Evolutionary conservation across 2,797 vertebrate genomes (phyloP), one percentile per base, ranked within the genome.

Genomic region (Protosalanx chinensis): DNA sequence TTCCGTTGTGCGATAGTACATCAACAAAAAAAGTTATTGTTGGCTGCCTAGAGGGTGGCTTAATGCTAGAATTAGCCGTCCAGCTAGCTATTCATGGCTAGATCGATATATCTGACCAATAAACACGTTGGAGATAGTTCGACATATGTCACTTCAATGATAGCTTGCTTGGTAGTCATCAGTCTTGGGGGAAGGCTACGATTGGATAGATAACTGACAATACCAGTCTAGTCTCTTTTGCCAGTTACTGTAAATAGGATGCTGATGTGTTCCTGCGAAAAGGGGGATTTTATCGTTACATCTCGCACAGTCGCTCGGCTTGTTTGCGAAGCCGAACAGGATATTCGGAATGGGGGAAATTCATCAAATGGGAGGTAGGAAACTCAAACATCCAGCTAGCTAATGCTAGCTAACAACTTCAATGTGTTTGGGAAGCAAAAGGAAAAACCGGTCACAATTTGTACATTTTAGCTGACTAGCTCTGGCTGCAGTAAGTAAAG

Each of bases 351-450:
- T 82, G 92, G 89, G 70, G 91, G 88, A 60, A 88, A 88, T 81
- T 92, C 93, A 27, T 93, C 92, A 20, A 93, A 93, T 85, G 93
- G 90, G 85, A 94, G 93, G 93, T 94, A 93, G 81, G 91, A 79
- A 79, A 6, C 15, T 66, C 10, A 35, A 30, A 27, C 23, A 27
- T 59, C 4, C 20, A 59, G 20, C 27, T 27, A 59, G 57, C 57
- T 59, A 18, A 6, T 18, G 57, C 57, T 20, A 58, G 13, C 57
- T 59, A 58, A 62, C 15, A n/a, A 32, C 32, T 4, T 23, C 13
- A 18, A 46, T 6, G 10, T n/a, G 18, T 64, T 20, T 71, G 4
- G 46, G 49, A 37, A 37, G 35, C 35, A 7, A 37, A 37, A 7
- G 35, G 7, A 6, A 37, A 37, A 37, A 37, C 35, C 35, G 10